Base-by-base conservation (phyloP, 2,888 invertebrate species). In the Lochmaea capreae region DNA sequence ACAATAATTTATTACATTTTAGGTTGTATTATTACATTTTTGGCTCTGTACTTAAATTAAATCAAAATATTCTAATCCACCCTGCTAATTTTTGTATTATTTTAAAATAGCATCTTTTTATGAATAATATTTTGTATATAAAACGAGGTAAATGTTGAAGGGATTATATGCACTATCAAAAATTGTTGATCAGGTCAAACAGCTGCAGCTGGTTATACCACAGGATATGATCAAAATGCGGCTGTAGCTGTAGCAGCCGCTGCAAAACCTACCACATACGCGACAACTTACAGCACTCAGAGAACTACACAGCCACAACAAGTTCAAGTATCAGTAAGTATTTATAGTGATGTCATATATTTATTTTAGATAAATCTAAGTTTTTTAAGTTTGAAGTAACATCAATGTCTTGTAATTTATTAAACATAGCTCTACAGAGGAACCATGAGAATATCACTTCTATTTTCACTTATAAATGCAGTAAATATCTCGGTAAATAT, bases 241-340 rank as follows among this genome's bases (percentile, higher is more conserved):
- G 88, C 72, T 49, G 75, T 88, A n/a, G 88, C 75, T 59, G 75
- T 88, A n/a, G 88, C 90, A 26, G 90, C 92, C 65, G 85, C 89
- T 33, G 88, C 89, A 14, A 93, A 93, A 82, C 92, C 93, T 8
- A 91, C 93, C 0, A 92, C 93, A 83, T 92, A 92, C 82, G 92
- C 93, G 11, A 91, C 93, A 11, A 91, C 93, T 12, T 93, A 93
- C 62, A 63, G 6, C 84, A 92, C 92, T 46, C 93, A 93, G 79
- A 90, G 87, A 74, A 82, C 85, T 42, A 82, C 85, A 16, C 85
- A 86, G 63, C 87, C 85, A 18, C 85, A 85, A 65, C 87, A 39
- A 42, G 84, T 85, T 22, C 86, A 86, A 81, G 86, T 86, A 73
- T 85, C 85, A 67, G 87, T 87, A 84, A 85, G 86, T 85, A 68